A percentile compares a stretch with the other conserved stretches of the same genome.
These are phyloP conservation scores for Ardeotis arabs DNA, from an alignment of 2,113 vertebrate species.

Conservation along the genomic window DNA sequence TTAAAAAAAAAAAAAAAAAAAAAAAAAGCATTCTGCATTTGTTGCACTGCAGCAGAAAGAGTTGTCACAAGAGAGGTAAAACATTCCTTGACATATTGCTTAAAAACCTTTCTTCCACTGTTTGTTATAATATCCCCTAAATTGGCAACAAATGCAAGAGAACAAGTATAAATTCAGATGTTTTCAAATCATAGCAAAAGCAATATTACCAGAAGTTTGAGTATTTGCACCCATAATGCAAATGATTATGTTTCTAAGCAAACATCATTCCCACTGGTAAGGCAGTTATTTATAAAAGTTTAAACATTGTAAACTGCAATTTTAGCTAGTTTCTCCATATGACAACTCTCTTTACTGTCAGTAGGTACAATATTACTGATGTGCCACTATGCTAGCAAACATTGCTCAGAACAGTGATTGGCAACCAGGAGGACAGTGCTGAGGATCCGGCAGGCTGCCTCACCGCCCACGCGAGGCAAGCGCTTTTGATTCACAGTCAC, in stretches of 20 bases:
- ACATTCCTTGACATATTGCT: neutral
- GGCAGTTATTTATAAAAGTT: neutral
- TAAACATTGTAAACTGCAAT: accelerated
- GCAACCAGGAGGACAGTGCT: neutral
- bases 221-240: neutral
- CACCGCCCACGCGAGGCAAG: neutral
- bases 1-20: no score
- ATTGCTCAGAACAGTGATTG: neutral
- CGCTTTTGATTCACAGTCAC: neutral
- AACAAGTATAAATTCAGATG: neutral
- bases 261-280: neutral
- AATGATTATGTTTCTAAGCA: neutral
- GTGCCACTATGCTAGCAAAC: accelerated
- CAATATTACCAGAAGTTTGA: neutral
- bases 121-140: neutral
- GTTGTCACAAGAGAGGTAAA: neutral
- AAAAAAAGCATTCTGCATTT: neutral
- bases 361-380: neutral
- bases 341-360: neutral
- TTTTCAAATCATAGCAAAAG: neutral
- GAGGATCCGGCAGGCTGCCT: neutral
- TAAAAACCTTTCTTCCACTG: neutral
- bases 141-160: neutral
- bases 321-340: neutral
- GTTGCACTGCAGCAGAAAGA: neutral